Evolutionary conservation across 1,140 invertebrate species (phyloP), one percentile per base, ranked within the genome.

Genomic region (Helicoverpa zea): DNA sequence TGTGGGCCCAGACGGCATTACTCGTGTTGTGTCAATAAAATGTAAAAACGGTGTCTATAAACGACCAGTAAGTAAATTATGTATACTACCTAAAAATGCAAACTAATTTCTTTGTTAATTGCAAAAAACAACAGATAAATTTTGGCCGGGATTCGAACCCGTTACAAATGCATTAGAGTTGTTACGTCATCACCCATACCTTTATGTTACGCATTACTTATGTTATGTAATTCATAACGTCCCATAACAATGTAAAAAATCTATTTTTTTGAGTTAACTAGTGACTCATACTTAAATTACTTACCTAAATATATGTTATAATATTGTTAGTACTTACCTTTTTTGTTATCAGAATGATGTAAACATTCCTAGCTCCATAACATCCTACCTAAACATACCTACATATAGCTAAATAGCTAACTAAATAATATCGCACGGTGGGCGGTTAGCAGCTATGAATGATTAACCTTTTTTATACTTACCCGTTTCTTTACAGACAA

Each of bases 11-110:
- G 81, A 83, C 43, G 70, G 75, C 75, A 16, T 83, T 14, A 77
- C 79, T 16, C 13, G 82, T 3, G 79, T 83, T 7, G 79, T 83
- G 12, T 70, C 82, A 7, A 10, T 83, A 12, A 74, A 75, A 51
- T 66, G 58, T 58, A 81, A 81, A 75, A 23, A n/a, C 3, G 12
- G 11, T 0, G 30, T 13, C 1, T 13, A 54, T 4, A 72, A 72
- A 72, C 23, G 68, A 72, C 51, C 68, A 2, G 16, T 54, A 2
- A 23, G n/a, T 10, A 72, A 72, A 72, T 18, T 68, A 13, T 49
- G 43, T 30, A 11, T 66, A 10, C 30, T 35, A 35, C 30, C 30
- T 35, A 52, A 52, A 52, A 52, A 52, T 12, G 1, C n/a, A n/a
- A n/a, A n/a, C n/a, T n/a, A n/a, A n/a, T n/a, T n/a, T n/a, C n/a